These are phyloP conservation scores for silkworm (Bombyx mori) DNA, from an alignment of 1,140 invertebrate species.

Conservation along the genomic window ASM3026992v2 NC_085108.1:5099501-5100000, in stretches of 20 bases:
- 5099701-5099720: constrained; percentile 7
- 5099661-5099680: constrained; percentile 2
- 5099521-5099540: too few relatives aligned
- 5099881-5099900: constrained; percentile 13
- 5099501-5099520: too few relatives aligned
- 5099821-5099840: constrained; percentile 2
- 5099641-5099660: background rate
- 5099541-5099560: too few relatives aligned
- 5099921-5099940: constrained; percentile 15
- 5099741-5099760: constrained; percentile 2
- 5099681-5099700: constrained; percentile 9
- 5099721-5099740: constrained; percentile 8
- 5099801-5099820: constrained; percentile 12
- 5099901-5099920: background rate
- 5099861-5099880: constrained; percentile 27
- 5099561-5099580: too few relatives aligned
- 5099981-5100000: constrained; percentile 14
- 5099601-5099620: too few relatives aligned
- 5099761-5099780: background rate
- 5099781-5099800: constrained; percentile 10
- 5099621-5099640: too few relatives aligned
- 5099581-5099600: too few relatives aligned
- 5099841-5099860: constrained; percentile 10
- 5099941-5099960: constrained; percentile 32
- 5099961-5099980: background rate